Percentiles rank a stretch among this genome's conserved stretches.
phyloP scores from a whole-genome alignment of 1,140 invertebrate genomes.

The Macrosteles quadrilineatus region DNA sequence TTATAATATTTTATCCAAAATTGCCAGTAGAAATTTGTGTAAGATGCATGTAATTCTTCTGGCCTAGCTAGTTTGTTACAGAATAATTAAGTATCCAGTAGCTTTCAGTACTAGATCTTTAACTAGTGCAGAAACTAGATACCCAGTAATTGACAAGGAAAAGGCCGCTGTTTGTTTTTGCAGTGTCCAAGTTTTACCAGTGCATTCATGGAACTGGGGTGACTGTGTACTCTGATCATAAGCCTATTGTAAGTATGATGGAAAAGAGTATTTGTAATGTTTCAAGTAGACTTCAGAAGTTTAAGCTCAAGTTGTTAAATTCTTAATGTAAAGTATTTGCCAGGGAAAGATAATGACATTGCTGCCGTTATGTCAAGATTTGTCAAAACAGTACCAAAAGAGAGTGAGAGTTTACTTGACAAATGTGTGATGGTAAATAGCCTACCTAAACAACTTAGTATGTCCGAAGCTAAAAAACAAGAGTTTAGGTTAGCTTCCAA shows the following conservation, averaged over 20 bases:
- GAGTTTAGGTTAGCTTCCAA: background rate
- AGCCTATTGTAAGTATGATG: background rate
- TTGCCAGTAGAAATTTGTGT: background rate
- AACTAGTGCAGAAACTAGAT: background rate
- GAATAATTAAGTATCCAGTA: background rate
- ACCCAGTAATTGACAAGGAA: background rate
- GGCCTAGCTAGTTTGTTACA: background rate
- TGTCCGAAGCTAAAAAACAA: background rate
- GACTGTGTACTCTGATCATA: background rate
- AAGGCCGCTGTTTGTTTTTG: background rate
- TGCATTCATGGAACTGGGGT: background rate
- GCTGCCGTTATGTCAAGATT: background rate
- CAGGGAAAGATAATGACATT: background rate
- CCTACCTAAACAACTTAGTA: background rate
- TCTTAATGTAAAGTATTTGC: background rate
- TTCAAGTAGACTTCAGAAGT: slow-evolving; percentile 1
- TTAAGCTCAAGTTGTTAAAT: background rate
- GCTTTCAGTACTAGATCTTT: background rate
- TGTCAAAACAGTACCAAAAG: background rate
- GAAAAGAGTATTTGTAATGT: background rate
- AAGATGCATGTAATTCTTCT: background rate
- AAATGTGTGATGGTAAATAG: background rate
- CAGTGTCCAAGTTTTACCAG: background rate
- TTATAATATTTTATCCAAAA: background rate
- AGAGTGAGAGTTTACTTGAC: background rate